Percentiles rank a stretch among this genome's conserved stretches.
Conservation (phyloP, 1,140 invertebrate genomes). For the Drosophila ambigua region DNA sequence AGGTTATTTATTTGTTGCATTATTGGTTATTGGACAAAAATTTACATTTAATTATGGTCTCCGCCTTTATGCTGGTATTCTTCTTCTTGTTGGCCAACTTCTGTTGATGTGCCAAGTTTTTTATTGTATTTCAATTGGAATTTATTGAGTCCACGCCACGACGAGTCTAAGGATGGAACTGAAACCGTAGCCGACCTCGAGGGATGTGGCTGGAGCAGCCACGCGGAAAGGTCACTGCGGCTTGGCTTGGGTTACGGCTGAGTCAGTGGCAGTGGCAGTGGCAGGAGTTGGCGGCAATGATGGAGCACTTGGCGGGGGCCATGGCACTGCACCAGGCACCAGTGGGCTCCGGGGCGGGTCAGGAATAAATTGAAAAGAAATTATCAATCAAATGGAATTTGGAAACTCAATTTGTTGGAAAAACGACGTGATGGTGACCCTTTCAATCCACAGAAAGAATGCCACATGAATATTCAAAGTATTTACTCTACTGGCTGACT, state of each 20-base stretch:
- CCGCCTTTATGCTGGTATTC: conserved; percentile 11
- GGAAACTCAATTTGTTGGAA: too few species aligned
- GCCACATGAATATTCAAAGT: too few species aligned
- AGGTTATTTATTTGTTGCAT: conserved; percentile 63
- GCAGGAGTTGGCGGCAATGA: conserved; percentile 42
- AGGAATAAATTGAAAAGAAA: too few species aligned
- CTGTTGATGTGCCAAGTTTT: conserved; percentile 39
- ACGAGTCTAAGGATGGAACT: too few species aligned
- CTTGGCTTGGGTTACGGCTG: conserved; percentile 11
- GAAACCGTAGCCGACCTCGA: background rate
- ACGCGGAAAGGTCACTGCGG: conserved; percentile 67
- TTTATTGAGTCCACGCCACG: conserved; percentile 31
- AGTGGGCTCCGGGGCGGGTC: too few species aligned
- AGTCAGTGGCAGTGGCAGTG: conserved; percentile 5
- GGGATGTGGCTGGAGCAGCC: conserved; percentile 18
- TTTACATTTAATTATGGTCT: conserved; percentile 44
- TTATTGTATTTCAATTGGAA: conserved; percentile 47
- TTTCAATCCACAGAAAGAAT: too few species aligned
- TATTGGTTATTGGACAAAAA: conserved; percentile 54
- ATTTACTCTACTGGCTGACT: too few species aligned
- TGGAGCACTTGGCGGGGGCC: conserved; percentile 54
- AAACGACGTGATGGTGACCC: too few species aligned
- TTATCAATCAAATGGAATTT: too few species aligned
- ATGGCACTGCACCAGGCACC: conserved; percentile 9
- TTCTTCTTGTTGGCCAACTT: conserved; percentile 25